Conservation (phyloP, 2,888 invertebrate genomes). For the Tuberolachnus salignus region DNA sequence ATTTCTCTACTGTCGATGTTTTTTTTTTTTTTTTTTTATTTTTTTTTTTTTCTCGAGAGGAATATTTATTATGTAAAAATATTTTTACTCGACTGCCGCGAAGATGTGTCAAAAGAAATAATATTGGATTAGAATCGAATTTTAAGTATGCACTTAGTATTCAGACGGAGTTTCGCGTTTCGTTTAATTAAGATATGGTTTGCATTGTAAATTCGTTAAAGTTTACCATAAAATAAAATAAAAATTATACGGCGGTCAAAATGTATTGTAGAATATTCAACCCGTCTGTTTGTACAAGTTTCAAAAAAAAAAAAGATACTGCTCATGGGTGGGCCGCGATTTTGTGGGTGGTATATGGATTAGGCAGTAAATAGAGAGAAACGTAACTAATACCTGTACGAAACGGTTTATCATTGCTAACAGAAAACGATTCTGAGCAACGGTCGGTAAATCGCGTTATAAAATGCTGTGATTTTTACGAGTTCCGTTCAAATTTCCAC, state of each 20-base stretch:
- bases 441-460: no score
- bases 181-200: constrained; percentile 5
- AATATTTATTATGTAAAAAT: background rate
- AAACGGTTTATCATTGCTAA: no score
- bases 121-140: constrained; percentile 2
- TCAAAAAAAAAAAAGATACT: background rate
- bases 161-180: background rate
- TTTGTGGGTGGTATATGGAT: no score
- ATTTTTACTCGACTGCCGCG: background rate
- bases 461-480: no score
- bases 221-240: background rate
- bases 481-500: no score
- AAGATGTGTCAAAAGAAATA: background rate
- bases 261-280: background rate
- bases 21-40: background rate
- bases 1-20: background rate
- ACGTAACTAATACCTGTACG: no score
- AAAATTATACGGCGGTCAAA: background rate
- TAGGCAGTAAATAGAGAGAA: no score
- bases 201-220: background rate
- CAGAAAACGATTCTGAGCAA: no score
- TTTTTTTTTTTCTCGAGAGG: no score
- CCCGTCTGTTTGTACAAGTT: background rate
- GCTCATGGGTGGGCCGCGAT: no score
- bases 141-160: constrained; percentile 4